These are phyloP conservation scores for Falco punctatus DNA, from an alignment of 2,113 vertebrate species.

Conservation along the genomic window DNA sequence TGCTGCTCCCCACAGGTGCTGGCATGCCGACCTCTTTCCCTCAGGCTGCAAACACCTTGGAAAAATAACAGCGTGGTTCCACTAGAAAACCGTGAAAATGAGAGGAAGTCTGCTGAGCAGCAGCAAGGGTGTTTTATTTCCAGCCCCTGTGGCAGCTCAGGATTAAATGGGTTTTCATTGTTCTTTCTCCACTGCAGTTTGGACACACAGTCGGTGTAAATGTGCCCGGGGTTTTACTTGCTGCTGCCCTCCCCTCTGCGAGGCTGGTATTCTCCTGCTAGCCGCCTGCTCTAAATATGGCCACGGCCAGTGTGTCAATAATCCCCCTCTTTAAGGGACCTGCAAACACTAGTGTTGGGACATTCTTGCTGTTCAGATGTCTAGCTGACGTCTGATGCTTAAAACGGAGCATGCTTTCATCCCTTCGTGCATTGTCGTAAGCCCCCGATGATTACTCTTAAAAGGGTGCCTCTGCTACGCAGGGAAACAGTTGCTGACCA, in stretches of 20 bases:
- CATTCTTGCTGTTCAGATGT: constrained; percentile 91
- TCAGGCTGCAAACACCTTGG: neutral
- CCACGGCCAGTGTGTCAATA: constrained; percentile 77
- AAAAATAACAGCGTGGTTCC: neutral
- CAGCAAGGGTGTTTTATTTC: neutral
- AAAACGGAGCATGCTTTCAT: constrained; percentile 94
- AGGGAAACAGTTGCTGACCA: constrained; percentile 78
- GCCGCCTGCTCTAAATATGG: constrained; percentile 85
- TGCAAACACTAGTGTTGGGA: constrained; percentile 84
- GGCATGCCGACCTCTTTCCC: fast-evolving
- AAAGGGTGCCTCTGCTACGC: constrained; percentile 83
- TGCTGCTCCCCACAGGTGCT: neutral
- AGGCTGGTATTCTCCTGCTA: constrained; percentile 55
- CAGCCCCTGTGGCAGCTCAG: neutral
- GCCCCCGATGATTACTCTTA: constrained; percentile 81
- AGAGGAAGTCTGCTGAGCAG: neutral
- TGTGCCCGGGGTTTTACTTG: neutral
- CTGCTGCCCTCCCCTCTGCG: neutral
- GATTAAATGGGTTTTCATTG: constrained; percentile 27
- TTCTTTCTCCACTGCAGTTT: neutral
- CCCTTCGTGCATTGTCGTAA: constrained; percentile 81
- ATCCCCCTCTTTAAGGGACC: constrained; percentile 80
- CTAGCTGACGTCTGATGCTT: constrained; percentile 87
- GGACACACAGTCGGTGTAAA: neutral
- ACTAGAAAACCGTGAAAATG: neutral